Conservation (phyloP, 2,797 vertebrate genomes). For the Melopsittacus undulatus region DNA sequence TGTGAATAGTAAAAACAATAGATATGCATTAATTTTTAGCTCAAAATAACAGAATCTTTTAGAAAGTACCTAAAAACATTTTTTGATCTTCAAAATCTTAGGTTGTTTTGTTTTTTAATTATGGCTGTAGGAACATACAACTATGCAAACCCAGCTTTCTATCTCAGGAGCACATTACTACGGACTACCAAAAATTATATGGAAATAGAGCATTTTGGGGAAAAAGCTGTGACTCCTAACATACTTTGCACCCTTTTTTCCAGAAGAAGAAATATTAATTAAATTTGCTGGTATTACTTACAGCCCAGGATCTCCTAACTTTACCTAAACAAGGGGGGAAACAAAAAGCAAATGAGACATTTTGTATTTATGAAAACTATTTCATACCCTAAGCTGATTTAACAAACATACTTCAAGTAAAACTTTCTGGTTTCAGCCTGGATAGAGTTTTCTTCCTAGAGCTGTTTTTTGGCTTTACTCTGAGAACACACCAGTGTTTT, state of each 20-base stretch:
- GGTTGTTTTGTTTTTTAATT: neutral
- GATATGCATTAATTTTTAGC: neutral
- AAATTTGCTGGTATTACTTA: neutral
- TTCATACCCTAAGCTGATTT: neutral
- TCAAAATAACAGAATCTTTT: neutral
- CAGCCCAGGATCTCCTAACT: neutral
- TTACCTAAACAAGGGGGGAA: neutral
- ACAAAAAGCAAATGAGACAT: neutral
- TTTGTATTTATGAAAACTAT: neutral
- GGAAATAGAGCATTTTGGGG: neutral
- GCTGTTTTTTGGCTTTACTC: neutral
- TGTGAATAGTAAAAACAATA: neutral
- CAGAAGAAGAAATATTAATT: neutral
- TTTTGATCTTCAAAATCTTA: neutral
- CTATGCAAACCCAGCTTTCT: neutral
- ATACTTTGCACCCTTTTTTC: fast-evolving
- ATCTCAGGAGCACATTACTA: neutral
- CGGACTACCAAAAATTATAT: neutral
- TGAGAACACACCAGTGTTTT: neutral
- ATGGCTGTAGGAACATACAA: neutral
- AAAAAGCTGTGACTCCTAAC: neutral
- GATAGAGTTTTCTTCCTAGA: neutral
- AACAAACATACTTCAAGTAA: neutral
- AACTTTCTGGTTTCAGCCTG: neutral
- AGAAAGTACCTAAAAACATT: neutral